A percentile compares a stretch with the other conserved stretches of the same genome.
These are phyloP conservation scores for Amblyjoppa fuscipennis DNA, from an alignment of 2,888 invertebrate genomes.

Conservation along the genomic window DNA sequence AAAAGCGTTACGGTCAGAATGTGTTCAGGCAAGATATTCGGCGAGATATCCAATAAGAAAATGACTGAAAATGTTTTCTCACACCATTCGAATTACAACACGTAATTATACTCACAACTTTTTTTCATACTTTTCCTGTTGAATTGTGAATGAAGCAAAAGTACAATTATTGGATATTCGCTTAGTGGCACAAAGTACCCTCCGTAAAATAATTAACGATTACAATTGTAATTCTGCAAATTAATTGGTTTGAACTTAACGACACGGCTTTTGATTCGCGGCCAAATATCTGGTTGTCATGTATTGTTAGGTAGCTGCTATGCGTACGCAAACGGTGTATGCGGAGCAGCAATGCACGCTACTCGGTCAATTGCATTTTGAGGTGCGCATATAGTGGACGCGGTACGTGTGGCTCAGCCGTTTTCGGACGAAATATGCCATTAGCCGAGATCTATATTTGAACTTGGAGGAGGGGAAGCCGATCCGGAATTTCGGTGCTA, in stretches of 20 bases:
- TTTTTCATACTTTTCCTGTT: neutral
- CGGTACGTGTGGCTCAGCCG: constrained; percentile 21
- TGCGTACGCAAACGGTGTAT: constrained; percentile 2
- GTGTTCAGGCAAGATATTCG: no score
- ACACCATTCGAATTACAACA: neutral
- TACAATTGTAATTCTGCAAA: neutral
- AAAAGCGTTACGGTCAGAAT: no score
- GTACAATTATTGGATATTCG: neutral
- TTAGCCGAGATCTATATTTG: constrained; percentile 51
- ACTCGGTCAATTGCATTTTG: constrained; percentile 53
- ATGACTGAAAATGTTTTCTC: neutral
- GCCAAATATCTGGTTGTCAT: constrained; percentile 7
- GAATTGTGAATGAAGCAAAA: neutral
- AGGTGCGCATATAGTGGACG: constrained; percentile 25
- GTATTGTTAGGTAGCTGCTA: neutral
- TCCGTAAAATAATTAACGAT: neutral
- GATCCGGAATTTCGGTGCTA: constrained; percentile 40
- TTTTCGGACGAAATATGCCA: constrained; percentile 52
- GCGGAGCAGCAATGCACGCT: constrained; percentile 29
- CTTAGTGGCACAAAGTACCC: neutral
- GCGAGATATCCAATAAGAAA: no score
- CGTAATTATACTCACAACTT: neutral
- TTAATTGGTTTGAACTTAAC: constrained; percentile 1
- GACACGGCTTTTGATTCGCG: neutral
- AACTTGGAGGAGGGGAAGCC: constrained; percentile 37